A percentile compares a stretch with the other conserved stretches of the same genome.
phyloP scores from a whole-genome alignment of 2,888 invertebrate species.

The Drosophila parthenogenetica region DNA sequence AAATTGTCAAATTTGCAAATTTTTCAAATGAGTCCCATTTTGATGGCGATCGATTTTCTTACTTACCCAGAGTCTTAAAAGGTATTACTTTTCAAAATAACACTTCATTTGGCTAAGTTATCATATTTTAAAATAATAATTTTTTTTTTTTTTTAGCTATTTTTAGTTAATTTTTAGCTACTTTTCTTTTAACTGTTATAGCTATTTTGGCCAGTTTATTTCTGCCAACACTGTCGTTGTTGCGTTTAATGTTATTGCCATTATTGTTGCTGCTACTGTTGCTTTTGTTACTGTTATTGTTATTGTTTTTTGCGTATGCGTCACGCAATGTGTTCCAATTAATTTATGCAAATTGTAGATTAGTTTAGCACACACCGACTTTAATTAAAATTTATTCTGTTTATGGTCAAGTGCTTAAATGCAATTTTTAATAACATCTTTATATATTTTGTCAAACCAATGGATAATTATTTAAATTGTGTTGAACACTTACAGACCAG shows the following conservation, averaged over 20 bases:
- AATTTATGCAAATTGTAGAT: conserved; percentile 47
- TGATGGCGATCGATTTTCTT: too few relatives aligned
- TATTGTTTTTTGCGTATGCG: conserved; percentile 22
- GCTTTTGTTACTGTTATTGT: conserved; percentile 8
- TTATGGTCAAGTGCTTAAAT: neutral
- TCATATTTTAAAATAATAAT: too few relatives aligned
- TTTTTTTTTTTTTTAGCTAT: too few relatives aligned
- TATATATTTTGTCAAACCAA: neutral
- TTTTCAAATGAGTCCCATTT: too few relatives aligned
- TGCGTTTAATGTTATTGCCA: conserved; percentile 11
- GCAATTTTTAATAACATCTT: neutral
- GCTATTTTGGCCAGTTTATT: too few relatives aligned
- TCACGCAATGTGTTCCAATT: conserved; percentile 51
- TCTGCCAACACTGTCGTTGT: conserved; percentile 8
- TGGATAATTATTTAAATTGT: neutral
- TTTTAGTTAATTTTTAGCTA: too few relatives aligned
- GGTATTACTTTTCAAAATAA: too few relatives aligned
- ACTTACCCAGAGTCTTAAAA: too few relatives aligned
- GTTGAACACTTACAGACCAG: neutral
- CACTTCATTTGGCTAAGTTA: too few relatives aligned
- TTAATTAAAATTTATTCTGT: conserved; percentile 35
- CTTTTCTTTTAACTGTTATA: too few relatives aligned
- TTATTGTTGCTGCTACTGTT: conserved; percentile 24
- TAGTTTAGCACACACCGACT: conserved; percentile 24
- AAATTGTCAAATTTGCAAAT: too few relatives aligned